A percentile compares a stretch with the other conserved stretches of the same genome.
phyloP scores from a whole-genome alignment of 23 tunicate species.

The Phallusia fumigata region DNA sequence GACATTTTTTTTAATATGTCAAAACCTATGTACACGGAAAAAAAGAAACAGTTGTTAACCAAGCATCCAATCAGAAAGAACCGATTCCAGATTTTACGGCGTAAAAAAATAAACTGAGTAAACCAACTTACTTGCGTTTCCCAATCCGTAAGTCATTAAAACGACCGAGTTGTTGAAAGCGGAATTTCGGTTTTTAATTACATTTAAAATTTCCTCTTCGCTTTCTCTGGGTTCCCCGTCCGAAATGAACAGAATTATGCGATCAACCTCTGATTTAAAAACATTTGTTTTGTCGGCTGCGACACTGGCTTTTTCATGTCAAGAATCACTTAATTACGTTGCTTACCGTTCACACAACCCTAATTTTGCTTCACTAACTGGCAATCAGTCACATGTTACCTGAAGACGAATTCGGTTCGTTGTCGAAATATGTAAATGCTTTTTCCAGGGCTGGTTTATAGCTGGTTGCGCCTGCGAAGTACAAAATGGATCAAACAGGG shows the following conservation, averaged over 20 bases:
- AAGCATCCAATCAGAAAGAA: background rate
- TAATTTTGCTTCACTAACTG: too few relatives aligned
- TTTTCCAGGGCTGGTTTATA: background rate
- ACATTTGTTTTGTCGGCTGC: too few relatives aligned
- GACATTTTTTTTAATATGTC: background rate
- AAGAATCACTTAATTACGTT: too few relatives aligned
- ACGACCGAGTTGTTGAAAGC: conserved; percentile 32
- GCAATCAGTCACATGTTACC: background rate
- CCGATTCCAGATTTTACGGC: too few relatives aligned
- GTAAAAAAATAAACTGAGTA: too few relatives aligned
- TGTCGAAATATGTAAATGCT: background rate
- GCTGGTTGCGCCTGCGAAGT: background rate
- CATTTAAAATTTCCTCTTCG: background rate
- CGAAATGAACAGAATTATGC: conserved; percentile 28
- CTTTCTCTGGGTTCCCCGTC: conserved; percentile 27
- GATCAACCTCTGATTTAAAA: background rate
- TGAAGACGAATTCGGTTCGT: background rate
- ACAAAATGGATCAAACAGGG: background rate
- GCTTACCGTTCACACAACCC: too few relatives aligned
- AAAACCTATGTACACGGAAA: background rate
- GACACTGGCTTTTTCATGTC: too few relatives aligned
- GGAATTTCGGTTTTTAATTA: conserved; percentile 16
- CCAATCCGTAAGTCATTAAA: conserved; percentile 56
- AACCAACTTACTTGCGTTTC: conserved; percentile 31
- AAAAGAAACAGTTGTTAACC: background rate